phyloP scores from a whole-genome alignment of 2,113 vertebrate species.

The Odocoileus hemionus region DNA sequence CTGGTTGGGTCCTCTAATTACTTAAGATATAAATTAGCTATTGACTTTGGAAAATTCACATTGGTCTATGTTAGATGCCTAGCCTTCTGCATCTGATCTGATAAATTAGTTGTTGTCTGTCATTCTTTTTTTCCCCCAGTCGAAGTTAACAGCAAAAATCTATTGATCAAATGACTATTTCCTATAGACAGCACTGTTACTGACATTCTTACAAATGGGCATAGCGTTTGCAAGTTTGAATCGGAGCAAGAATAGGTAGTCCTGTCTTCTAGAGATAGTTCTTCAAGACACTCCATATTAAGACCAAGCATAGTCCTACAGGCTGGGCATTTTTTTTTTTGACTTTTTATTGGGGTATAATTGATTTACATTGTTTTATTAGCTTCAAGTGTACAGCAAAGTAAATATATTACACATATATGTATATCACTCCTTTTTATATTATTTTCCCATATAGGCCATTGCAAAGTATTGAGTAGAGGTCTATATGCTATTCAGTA shows the following conservation, averaged over 20 bases:
- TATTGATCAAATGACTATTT: neutral
- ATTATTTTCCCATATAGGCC: neutral
- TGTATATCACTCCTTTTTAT: neutral
- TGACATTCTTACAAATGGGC: neutral
- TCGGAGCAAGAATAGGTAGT: neutral
- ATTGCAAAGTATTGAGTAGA: neutral
- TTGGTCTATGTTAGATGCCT: neutral
- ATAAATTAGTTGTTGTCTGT: neutral
- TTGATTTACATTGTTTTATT: neutral
- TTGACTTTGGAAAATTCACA: neutral
- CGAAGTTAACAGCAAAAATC: neutral
- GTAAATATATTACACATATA: neutral
- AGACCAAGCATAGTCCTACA: neutral
- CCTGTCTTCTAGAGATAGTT: neutral
- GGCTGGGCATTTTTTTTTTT: rapidly evolving
- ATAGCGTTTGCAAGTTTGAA: neutral
- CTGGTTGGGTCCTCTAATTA: neutral
- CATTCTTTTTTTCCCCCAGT: neutral
- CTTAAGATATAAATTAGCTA: neutral
- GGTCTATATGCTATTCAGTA: neutral
- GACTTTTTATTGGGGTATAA: neutral
- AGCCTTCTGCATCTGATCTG: neutral
- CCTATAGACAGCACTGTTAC: neutral
- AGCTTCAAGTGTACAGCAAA: neutral
- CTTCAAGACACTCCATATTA: neutral